A percentile compares a stretch with the other conserved stretches of the same genome.
Conservation (phyloP, 2,888 invertebrate species). For the Diarsia rubi region DNA sequence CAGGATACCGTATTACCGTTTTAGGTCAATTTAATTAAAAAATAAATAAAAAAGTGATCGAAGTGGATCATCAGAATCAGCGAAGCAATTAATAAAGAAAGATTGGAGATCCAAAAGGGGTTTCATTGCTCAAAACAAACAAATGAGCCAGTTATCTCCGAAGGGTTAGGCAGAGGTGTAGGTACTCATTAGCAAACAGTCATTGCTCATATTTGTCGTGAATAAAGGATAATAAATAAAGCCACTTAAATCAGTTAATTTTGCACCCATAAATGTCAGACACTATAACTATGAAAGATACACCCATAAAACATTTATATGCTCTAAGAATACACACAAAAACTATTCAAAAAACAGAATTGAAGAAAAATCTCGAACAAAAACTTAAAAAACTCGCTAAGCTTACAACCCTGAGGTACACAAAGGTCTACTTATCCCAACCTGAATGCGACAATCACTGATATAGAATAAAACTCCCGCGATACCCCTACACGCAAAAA, state of each 20-base stretch:
- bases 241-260: neutral
- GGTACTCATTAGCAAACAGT: no score
- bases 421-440: constrained; percentile 72
- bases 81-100: neutral
- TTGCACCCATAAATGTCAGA: neutral
- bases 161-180: no score
- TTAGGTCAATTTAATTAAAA: neutral
- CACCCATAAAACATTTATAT: neutral
- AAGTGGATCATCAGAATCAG: neutral
- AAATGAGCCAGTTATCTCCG: no score
- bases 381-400: constrained; percentile 7
- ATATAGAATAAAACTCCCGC: constrained; percentile 68
- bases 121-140: neutral
- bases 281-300: neutral
- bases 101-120: neutral
- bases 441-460: constrained; percentile 74
- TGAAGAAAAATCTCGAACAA: constrained; percentile 10
- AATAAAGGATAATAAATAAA: neutral
- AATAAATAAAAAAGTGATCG: neutral
- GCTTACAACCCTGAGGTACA: constrained; percentile 55
- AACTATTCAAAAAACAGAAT: constrained; percentile 21
- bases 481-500: constrained; percentile 74
- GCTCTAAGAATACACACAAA: neutral
- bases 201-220: neutral
- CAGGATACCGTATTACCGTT: no score